These are phyloP conservation scores for Trachemys scripta DNA, from an alignment of 2,113 vertebrate genomes.

Conservation along the genomic window DNA sequence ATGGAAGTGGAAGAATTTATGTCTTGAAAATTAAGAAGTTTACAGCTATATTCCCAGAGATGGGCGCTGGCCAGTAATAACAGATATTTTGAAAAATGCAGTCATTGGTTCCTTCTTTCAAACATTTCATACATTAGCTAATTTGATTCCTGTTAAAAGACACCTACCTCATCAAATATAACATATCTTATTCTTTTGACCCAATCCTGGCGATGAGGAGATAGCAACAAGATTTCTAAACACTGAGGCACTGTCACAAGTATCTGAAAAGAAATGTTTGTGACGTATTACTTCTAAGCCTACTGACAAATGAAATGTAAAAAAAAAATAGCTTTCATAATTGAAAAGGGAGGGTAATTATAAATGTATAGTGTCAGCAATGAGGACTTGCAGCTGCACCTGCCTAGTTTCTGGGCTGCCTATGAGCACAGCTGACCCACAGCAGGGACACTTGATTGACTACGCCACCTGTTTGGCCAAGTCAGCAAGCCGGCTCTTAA, in stretches of 20 bases:
- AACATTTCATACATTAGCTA: background rate
- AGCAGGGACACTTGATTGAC: background rate
- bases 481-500: background rate
- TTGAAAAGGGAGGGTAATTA: background rate
- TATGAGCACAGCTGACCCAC: background rate
- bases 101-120: background rate
- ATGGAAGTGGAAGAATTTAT: background rate
- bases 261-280: constrained; percentile 54
- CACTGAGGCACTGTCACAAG: constrained; percentile 77
- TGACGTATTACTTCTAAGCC: constrained; percentile 1
- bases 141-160: background rate
- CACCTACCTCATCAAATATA: constrained; percentile 79
- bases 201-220: constrained; percentile 73
- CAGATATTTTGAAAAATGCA: background rate
- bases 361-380: background rate
- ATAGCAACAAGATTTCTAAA: constrained; percentile 76
- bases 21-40: background rate
- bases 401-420: background rate
- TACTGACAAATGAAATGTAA: background rate
- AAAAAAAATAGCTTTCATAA: background rate
- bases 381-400: background rate
- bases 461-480: background rate
- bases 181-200: constrained; percentile 72
- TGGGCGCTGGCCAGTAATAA: background rate
- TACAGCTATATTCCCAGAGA: background rate